Evolutionary conservation across 1,140 invertebrate species (phyloP).

Genomic region (Ruditapes philippinarum): DNA sequence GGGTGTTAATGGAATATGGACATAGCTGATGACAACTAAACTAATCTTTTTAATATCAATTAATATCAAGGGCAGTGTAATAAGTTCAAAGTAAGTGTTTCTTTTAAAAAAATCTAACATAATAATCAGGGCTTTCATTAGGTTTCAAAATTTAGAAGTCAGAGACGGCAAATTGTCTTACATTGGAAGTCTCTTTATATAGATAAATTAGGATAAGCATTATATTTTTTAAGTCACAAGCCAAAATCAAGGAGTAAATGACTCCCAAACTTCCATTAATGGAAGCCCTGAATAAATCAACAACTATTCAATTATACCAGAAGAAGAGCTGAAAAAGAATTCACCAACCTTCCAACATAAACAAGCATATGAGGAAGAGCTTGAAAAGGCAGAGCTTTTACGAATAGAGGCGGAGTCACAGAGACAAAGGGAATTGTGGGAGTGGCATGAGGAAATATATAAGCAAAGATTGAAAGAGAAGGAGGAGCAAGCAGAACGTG

Average conservation of each 20-base stretch:
- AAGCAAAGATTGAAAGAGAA: conserved; percentile 74
- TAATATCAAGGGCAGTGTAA: not conserved
- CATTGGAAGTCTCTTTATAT: not conserved
- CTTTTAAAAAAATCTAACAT: not conserved
- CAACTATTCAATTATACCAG: not conserved
- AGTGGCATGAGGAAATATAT: conserved; percentile 72
- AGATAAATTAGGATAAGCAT: not conserved
- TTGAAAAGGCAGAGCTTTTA: conserved; percentile 30
- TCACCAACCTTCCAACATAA: conserved; percentile 48
- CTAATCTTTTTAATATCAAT: no score
- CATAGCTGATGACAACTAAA: no score
- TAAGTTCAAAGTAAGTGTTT: not conserved
- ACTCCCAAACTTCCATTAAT: no score
- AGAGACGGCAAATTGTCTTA: not conserved
- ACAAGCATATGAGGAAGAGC: conserved; percentile 21
- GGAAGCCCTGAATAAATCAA: no score
- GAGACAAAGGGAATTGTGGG: conserved; percentile 70
- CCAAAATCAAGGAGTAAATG: no score
- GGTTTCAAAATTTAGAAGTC: no score
- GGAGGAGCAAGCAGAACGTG: conserved; percentile 75
- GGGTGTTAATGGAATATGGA: no score
- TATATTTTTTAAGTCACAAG: no score
- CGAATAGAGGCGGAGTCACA: conserved; percentile 69
- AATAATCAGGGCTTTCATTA: not conserved
- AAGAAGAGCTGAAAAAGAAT: not conserved